phyloP scores from a whole-genome alignment of 2,797 vertebrate genomes.

The Rhinatrema bivittatum region DNA sequence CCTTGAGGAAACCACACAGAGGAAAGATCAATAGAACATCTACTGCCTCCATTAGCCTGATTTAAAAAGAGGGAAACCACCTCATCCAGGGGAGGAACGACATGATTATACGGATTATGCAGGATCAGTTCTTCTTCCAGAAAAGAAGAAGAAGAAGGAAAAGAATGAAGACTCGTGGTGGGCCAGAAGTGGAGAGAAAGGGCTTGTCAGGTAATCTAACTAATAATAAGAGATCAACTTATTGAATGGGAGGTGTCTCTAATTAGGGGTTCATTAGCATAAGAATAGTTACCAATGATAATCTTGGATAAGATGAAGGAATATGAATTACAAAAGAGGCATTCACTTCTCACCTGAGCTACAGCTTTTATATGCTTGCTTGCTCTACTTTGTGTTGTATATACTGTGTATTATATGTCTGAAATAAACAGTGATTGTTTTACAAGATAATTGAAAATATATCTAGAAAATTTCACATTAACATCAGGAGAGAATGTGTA shows the following conservation, averaged over 20 bases:
- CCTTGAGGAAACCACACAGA: slow-evolving; percentile 66
- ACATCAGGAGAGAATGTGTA: too few species aligned
- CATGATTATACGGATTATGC: slow-evolving; percentile 79
- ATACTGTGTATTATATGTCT: too few species aligned
- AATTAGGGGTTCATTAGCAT: slow-evolving; percentile 70
- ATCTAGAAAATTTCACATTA: too few species aligned
- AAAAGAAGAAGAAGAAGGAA: slow-evolving; percentile 53
- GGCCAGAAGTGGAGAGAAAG: slow-evolving; percentile 58
- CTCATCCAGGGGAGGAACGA: slow-evolving; percentile 64
- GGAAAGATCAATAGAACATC: slow-evolving; percentile 81
- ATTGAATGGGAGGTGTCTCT: slow-evolving; percentile 64
- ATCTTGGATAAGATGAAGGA: slow-evolving; percentile 36
- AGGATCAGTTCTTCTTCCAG: slow-evolving; percentile 63
- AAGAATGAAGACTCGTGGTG: slow-evolving; percentile 61
- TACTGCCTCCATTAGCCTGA: slow-evolving; percentile 86
- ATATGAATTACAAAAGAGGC: slow-evolving; percentile 29
- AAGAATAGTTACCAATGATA: slow-evolving; percentile 53
- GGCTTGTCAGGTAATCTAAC: slow-evolving; percentile 72
- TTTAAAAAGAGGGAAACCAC: slow-evolving; percentile 66
- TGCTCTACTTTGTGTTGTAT: too few species aligned
- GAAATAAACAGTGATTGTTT: too few species aligned
- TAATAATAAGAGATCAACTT: slow-evolving; percentile 57
- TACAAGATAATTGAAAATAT: too few species aligned
- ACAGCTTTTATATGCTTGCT: slow-evolving; percentile 18
- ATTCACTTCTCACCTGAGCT: slow-evolving; percentile 28